A percentile compares a stretch with the other conserved stretches of the same genome.
Conservation (phyloP, 2,888 invertebrate species). For the Hypena proboscidalis region DNA sequence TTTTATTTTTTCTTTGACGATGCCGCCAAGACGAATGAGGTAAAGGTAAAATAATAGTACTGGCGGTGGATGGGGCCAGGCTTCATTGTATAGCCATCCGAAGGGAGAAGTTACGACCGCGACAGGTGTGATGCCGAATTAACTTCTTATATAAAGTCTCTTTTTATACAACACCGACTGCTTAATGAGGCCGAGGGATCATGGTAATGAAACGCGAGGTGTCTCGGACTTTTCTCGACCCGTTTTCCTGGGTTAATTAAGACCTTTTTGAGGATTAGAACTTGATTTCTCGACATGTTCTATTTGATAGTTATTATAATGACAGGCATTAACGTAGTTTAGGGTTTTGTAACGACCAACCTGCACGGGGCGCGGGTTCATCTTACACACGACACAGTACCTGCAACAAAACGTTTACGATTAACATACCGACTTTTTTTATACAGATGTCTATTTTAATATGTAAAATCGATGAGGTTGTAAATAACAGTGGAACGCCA, state of each 20-base stretch:
- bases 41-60: slow-evolving; percentile 70
- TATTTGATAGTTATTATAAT: slow-evolving; percentile 46
- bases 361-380: slow-evolving; percentile 55
- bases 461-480: slow-evolving; percentile 51
- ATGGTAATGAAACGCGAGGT: slow-evolving; percentile 73
- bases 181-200: slow-evolving; percentile 77
- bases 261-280: slow-evolving; percentile 62
- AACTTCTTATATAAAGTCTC: slow-evolving; percentile 81
- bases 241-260: slow-evolving; percentile 68
- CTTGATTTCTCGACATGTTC: slow-evolving; percentile 50
- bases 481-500: slow-evolving; percentile 45
- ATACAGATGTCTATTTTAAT: slow-evolving; percentile 41
- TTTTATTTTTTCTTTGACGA: slow-evolving; percentile 74
- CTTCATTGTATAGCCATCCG: slow-evolving; percentile 79
- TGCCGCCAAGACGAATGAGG: slow-evolving; percentile 71
- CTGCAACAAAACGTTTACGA: slow-evolving; percentile 57
- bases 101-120: slow-evolving; percentile 79
- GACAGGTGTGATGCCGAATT: slow-evolving; percentile 84
- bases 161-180: slow-evolving; percentile 78
- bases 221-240: slow-evolving; percentile 65
- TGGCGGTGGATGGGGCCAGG: slow-evolving; percentile 63
- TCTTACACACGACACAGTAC: slow-evolving; percentile 53
- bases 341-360: slow-evolving; percentile 60
- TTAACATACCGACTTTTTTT: slow-evolving; percentile 44
- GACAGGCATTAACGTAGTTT: slow-evolving; percentile 44